phyloP scores from a whole-genome alignment of 2,113 vertebrate genomes.

The Aspidoscelis tigris region DNA sequence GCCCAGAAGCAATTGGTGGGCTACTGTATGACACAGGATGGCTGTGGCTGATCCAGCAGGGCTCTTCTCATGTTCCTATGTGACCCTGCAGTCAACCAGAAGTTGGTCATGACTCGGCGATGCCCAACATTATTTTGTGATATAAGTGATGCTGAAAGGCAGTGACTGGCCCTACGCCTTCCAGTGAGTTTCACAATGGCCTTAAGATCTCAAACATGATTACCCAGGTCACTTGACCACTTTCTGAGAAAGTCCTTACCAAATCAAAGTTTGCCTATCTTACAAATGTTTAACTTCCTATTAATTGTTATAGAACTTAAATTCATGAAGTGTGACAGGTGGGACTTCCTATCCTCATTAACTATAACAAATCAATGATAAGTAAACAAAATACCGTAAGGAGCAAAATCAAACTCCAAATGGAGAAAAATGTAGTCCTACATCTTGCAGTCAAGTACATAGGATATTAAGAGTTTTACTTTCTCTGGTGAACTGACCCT shows the following conservation, averaged over 20 bases:
- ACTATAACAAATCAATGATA: not conserved
- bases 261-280: not conserved
- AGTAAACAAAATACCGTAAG: not conserved
- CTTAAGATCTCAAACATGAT: no score
- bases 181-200: no score
- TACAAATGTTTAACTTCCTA: not conserved
- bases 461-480: slow-evolving; percentile 29
- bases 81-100: no score
- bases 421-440: slow-evolving; percentile 39
- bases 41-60: no score
- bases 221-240: not conserved
- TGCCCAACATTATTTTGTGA: no score
- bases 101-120: no score
- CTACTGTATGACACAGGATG: no score
- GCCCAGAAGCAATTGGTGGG: no score
- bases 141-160: no score
- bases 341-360: not conserved
- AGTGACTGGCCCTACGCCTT: no score
- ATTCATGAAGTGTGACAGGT: not conserved
- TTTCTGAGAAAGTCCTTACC: not conserved
- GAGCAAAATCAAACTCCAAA: slow-evolving; percentile 43
- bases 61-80: no score
- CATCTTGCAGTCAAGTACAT: slow-evolving; percentile 28
- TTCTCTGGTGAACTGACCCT: no score
- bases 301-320: slow-evolving; percentile 4